Base-by-base conservation (phyloP, 2,888 invertebrate species). In the Harpagoxenus sublaevis region DNA sequence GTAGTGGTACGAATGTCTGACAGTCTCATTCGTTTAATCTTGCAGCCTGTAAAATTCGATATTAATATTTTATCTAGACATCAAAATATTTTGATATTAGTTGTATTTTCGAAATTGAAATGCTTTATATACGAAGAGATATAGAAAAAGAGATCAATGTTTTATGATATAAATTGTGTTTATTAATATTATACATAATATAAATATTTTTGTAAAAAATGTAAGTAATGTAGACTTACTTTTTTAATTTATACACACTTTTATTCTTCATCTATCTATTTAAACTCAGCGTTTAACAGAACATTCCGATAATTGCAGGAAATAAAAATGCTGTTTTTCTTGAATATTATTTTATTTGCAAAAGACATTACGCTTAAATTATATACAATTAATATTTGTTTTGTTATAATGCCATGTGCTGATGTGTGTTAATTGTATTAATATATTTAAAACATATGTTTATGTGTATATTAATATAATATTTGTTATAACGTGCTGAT, bases 11-110 rank as follows among this genome's bases (percentile, higher is more conserved):
- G 35, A 53, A 78, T 28, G 31, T 23, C 42, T 23, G 55, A 31
- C 28, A n/a, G 42, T 15, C 15, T 45, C 55, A 62, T 75, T 48
- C 48, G 48, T 53, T 78, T 71, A 78, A 66, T 78, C 55, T n/a
- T 45, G 55, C 6, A 78, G 31, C 2, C 18, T n/a, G n/a, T 71
- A 71, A 78, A 42, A 42, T 42, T 73, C 45, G 4, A 78, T 68
- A 31, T 78, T n/a, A 53, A 68, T 78, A 55, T 74, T 62, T n/a
- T 63, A 63, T 23, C 23, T 45, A 18, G 9, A 42, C 4, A n/a
- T 53, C 31, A 8, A 31, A 48, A 62, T 0, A 31, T 55, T 78
- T 6, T 5, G 28, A 55, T 31, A 39, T 55, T 31, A 57, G 2
- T 55, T n/a, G 55, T 12, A 9, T n/a, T 53, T 35, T 31, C 4